Evolutionary conservation across 2,797 vertebrate species (phyloP).

Genomic region (Odontamblyopus lacepedii): DNA sequence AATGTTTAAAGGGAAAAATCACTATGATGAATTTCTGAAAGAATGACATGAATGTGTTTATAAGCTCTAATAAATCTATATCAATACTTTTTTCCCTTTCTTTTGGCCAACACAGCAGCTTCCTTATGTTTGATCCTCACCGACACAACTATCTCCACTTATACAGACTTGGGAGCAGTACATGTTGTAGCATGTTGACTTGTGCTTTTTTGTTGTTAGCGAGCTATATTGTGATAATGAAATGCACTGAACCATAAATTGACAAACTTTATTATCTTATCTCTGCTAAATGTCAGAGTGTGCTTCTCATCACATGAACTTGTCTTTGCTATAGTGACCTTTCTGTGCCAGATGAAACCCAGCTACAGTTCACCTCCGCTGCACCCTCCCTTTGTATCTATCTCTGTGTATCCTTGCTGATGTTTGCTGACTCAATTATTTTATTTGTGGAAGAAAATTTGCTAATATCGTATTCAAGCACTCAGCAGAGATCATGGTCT

Average conservation of each 20-base stretch:
- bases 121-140: background rate
- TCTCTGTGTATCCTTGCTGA: background rate
- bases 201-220: background rate
- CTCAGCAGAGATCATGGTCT: slow-evolving; percentile 59
- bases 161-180: background rate
- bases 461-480: slow-evolving; percentile 67
- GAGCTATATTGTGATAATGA: slow-evolving; percentile 9
- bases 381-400: slow-evolving; percentile 18
- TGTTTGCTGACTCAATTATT: slow-evolving; percentile 61
- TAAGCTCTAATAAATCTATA: background rate
- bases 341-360: slow-evolving; percentile 22
- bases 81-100: background rate
- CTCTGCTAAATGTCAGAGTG: background rate
- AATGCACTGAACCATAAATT: slow-evolving; percentile 6
- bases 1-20: background rate
- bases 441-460: slow-evolving; percentile 66
- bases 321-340: slow-evolving; percentile 22
- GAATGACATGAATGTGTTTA: background rate
- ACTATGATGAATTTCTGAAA: background rate
- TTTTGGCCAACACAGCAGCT: background rate
- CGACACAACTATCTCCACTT: background rate
- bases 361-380: slow-evolving; percentile 12
- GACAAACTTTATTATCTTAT: background rate
- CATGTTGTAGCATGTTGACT: background rate
- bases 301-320: background rate